phyloP scores from a whole-genome alignment of 2,888 invertebrate species.

The Notodonta dromedarius region DNA sequence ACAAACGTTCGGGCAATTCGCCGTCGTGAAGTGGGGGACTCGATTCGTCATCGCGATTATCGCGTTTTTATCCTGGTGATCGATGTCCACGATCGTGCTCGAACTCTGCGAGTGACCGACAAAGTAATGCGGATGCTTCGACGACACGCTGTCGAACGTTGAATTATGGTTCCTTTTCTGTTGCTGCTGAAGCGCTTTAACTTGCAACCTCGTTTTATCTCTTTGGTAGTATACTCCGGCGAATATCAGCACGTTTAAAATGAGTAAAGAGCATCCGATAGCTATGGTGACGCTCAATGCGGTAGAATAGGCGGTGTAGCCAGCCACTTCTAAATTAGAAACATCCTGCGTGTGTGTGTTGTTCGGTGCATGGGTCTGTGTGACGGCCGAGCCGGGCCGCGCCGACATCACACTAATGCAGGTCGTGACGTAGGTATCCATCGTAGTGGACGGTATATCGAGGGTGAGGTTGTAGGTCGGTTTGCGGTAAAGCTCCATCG shows the following conservation, averaged over 20 bases:
- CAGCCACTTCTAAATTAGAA: constrained; percentile 92
- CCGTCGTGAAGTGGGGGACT: constrained; percentile 75
- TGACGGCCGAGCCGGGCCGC: constrained; percentile 80
- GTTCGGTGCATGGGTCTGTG: constrained; percentile 73
- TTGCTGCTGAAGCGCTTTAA: constrained; percentile 90
- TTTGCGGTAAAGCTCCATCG: constrained; percentile 85
- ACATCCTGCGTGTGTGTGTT: constrained; percentile 90
- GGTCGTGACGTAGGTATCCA: constrained; percentile 87
- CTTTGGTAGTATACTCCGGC: constrained; percentile 93
- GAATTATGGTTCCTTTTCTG: constrained; percentile 85
- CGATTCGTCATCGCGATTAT: constrained; percentile 80
- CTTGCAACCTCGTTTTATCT: constrained; percentile 91
- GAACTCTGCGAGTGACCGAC: constrained; percentile 91
- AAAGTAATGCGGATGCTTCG: constrained; percentile 91
- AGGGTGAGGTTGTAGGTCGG: constrained; percentile 84
- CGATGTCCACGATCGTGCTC: constrained; percentile 93
- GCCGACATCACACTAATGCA: constrained; percentile 89
- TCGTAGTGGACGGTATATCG: constrained; percentile 80
- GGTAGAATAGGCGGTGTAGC: constrained; percentile 90
- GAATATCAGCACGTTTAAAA: constrained; percentile 92
- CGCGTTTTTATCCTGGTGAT: constrained; percentile 87
- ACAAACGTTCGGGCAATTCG: constrained; percentile 84
- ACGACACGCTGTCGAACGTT: constrained; percentile 84
- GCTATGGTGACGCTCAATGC: constrained; percentile 91
- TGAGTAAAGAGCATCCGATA: constrained; percentile 91